Percentiles rank a stretch among this genome's conserved stretches.
phyloP scores from a whole-genome alignment of 2,888 invertebrate species.

The Latrodectus elegans region DNA sequence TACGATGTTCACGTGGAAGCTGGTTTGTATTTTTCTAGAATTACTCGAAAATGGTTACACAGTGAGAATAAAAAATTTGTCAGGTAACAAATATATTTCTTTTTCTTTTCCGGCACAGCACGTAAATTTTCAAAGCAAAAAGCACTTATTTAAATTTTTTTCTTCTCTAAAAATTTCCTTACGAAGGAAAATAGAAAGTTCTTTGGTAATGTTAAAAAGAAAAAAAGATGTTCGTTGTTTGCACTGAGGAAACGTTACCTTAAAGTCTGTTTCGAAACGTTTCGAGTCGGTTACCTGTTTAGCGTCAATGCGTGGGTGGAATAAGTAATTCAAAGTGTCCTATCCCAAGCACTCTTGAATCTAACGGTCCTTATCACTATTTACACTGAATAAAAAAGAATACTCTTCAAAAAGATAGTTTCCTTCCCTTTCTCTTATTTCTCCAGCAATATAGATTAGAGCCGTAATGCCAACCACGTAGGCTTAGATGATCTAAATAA shows the following conservation, averaged over 20 bases:
- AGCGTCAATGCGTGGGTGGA: background rate
- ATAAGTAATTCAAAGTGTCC: background rate
- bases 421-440: background rate
- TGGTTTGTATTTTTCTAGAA: too few species aligned
- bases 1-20: too few species aligned
- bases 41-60: too few species aligned
- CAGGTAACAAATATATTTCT: too few species aligned
- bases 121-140: background rate
- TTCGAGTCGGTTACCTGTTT: background rate
- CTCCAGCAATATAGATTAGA: background rate
- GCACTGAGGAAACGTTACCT: background rate
- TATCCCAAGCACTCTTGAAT: background rate
- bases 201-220: background rate
- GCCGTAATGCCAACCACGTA: conserved; percentile 25
- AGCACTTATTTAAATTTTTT: background rate
- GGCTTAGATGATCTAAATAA: conserved; percentile 27
- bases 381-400: background rate
- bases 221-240: background rate
- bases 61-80: too few species aligned
- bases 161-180: background rate
- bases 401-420: background rate
- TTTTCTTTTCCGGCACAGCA: too few species aligned
- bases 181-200: background rate
- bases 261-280: background rate
- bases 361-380: background rate